Evolutionary conservation across 2,113 vertebrate species (phyloP).

Genomic region (Triplophysa dalaica): DNA sequence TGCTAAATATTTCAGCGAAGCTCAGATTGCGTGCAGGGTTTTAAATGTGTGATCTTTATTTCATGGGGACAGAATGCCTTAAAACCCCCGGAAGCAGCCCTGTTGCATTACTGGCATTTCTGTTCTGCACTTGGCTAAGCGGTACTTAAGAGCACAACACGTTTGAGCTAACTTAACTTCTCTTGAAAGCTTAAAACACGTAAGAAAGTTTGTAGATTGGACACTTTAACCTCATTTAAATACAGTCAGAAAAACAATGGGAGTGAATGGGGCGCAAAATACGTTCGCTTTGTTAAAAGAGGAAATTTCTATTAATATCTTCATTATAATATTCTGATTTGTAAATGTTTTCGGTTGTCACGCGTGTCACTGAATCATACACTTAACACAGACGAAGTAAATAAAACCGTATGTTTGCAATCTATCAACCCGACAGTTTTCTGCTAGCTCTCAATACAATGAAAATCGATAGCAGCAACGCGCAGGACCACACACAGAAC

Average conservation of each 20-base stretch:
- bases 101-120: slow-evolving; percentile 60
- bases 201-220: not conserved
- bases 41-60: slow-evolving; percentile 77
- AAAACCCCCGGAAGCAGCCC: slow-evolving; percentile 61
- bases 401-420: not conserved
- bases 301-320: no score
- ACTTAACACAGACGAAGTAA: not conserved
- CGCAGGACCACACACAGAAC: not conserved
- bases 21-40: slow-evolving; percentile 69
- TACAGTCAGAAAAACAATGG: not conserved
- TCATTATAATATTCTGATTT: no score
- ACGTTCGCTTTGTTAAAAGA: not conserved
- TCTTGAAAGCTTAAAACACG: slow-evolving; percentile 30
- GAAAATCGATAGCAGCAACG: not conserved
- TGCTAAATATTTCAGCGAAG: slow-evolving; percentile 70
- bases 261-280: not conserved
- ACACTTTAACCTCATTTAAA: slow-evolving; percentile 10
- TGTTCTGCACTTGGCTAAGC: slow-evolving; percentile 58
- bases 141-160: slow-evolving; percentile 64
- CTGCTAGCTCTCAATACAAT: not conserved
- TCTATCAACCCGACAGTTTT: not conserved
- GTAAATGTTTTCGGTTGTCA: no score
- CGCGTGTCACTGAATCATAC: no score
- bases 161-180: slow-evolving; percentile 34
- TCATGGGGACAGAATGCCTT: slow-evolving; percentile 74